Base-by-base conservation (phyloP, 2,797 vertebrate species). In the Muraenolepis orangiensis region DNA sequence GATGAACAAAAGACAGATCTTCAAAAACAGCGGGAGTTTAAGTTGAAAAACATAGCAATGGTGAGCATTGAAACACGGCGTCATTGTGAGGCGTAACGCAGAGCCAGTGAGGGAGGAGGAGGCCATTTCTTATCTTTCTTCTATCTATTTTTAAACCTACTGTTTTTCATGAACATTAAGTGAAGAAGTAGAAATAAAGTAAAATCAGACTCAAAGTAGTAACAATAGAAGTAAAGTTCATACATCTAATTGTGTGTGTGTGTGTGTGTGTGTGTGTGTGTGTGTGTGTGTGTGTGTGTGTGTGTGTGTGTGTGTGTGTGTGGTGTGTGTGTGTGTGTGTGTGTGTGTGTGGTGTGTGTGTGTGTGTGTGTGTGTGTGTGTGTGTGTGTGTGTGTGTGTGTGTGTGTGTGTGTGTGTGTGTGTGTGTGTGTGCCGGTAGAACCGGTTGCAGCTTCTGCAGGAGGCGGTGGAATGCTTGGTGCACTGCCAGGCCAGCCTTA, bases 401-500 rank as follows among this genome's bases (percentile, higher is more conserved):
- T 77, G 29, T 74, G 66, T 72, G 31, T 30, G 8, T 72, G 78
- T 61, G 14, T 74, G 40, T 80, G 31, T 78, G n/a, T 11, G n/a
- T 78, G 38, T 72, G 20, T n/a, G 51, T 82, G 30, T n/a, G 10
- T 23, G n/a, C n/a, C n/a, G 20, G n/a, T 76, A 96, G 95, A 94
- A 93, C 0, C 92, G 94, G 78, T 80, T 93, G 13, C 70, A 88
- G 28, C 79, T 95, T 72, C 80, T 96, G 69, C 87, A 93, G 73
- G 94, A 95, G 46, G 90, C 93, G 0, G 71, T 94, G 20, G 87
- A 91, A 20, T 89, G 90, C 81, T 89, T 98, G 88, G 94, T 95
- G 71, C 89, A 69, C 0, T 93, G 92, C 87, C 96, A 96, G 84
- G 77, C 85, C 38, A 87, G 90, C 69, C 92, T 96, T 11, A 85